Conservation (phyloP, 1,140 invertebrate species). For the Mizuhopecten yessoensis region DNA sequence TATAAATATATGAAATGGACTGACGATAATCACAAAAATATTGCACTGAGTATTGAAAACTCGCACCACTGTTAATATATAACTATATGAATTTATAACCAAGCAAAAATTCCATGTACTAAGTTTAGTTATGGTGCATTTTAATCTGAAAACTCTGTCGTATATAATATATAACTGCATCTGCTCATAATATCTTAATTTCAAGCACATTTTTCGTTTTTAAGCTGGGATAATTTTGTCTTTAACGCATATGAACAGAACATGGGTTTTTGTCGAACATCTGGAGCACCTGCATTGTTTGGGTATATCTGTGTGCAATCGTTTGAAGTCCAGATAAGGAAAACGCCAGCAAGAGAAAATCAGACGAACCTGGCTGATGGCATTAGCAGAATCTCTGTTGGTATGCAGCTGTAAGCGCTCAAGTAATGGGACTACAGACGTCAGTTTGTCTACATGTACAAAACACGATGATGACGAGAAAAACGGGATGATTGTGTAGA, state of each 20-base stretch:
- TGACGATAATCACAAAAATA: no score
- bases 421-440: background rate
- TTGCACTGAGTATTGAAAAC: no score
- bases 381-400: background rate
- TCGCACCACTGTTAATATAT: no score
- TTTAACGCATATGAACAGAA: background rate
- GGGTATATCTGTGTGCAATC: background rate
- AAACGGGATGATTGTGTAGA: no score
- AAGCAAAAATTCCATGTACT: no score
- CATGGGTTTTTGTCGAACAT: background rate
- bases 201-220: background rate
- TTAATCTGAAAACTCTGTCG: no score
- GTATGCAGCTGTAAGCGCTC: background rate
- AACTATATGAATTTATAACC: no score
- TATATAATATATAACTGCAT: background rate
- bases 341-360: background rate
- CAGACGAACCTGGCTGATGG: slow-evolving; percentile 9
- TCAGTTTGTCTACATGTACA: background rate
- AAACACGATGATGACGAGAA: no score
- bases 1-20: no score
- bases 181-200: slow-evolving; percentile 16
- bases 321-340: slow-evolving; percentile 33
- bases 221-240: background rate
- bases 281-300: slow-evolving; percentile 14
- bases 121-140: no score